Evolutionary conservation across 2,888 invertebrate species (phyloP), one percentile per base, ranked within the genome.

Genomic region (Sarcophaga variegata): DNA sequence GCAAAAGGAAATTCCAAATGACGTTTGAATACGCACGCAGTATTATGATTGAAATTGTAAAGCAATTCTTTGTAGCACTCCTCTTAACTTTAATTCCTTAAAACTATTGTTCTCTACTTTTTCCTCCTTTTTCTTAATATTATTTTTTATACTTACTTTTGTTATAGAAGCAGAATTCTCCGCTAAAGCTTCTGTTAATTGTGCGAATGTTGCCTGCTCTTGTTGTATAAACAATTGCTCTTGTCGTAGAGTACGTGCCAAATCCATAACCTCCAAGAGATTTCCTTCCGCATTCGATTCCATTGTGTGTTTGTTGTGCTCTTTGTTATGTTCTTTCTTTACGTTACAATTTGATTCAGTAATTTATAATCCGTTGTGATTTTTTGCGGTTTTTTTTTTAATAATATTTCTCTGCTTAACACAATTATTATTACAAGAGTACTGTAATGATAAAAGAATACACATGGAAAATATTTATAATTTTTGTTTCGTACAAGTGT

Each of bases 211-310:
- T 91, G 96, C 96, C 92, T 97, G 96, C 93, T 99, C 98, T 4
- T 97, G 96, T 89, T 95, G 95, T 80, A 98, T 97, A 92, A 98
- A 98, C 81, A 98, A 95, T 90, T 97, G 96, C 93, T 99, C 99
- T 92, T 93, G 93, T 3, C 93, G 92, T 81, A 94, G 87, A 1
- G 93, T 93, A 66, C 93, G 93, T n/a, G 94, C 94, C 83, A 94
- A 90, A 86, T 93, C 94, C 90, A 94, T 94, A 83, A 94, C 93
- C 90, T 93, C 93, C 81, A 94, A 90, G 74, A 93, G 90, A 91
- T 93, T 93, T 37, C 93, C 93, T 88, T 92, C 92, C 83, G 91
- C 90, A 88, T 91, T 91, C 75, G 93, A 90, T 89, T 93, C 92
- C 93, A 93, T 93, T 85, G 60, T 82, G 47, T 47, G 37, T 70